Percentiles rank a stretch among this genome's conserved stretches.
Conservation (phyloP, 2,797 vertebrate species). For the Melanotaenia maccullochi region DNA sequence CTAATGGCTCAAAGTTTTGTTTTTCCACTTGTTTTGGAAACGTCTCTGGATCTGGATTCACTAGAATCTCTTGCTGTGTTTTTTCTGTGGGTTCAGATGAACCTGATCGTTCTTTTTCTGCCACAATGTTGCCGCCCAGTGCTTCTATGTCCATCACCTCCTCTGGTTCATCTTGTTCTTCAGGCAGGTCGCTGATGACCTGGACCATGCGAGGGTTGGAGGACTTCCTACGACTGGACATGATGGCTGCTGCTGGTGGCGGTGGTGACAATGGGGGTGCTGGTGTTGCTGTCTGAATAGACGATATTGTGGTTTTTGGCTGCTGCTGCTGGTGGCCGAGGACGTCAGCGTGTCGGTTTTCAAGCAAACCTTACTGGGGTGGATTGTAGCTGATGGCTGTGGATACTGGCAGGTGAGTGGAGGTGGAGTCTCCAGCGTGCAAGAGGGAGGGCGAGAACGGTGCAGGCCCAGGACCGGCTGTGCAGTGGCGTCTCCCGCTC, state of each 20-base stretch:
- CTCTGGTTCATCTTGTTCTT: slow-evolving; percentile 81
- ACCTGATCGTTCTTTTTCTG: slow-evolving; percentile 39
- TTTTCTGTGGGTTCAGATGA: slow-evolving; percentile 36
- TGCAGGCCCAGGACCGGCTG: slow-evolving; percentile 59
- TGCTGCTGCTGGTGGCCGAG: slow-evolving; percentile 45
- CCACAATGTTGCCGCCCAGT: slow-evolving; percentile 49
- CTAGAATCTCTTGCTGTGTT: slow-evolving; percentile 28
- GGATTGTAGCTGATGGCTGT: slow-evolving; percentile 50
- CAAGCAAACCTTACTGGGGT: slow-evolving; percentile 43
- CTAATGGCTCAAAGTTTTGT: slow-evolving; percentile 73
- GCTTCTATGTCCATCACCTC: slow-evolving; percentile 65
- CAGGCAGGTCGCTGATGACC: slow-evolving; percentile 77
- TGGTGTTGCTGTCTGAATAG: slow-evolving; percentile 66
- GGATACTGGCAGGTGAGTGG: slow-evolving; percentile 46
- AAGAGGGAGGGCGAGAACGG: slow-evolving; percentile 58
- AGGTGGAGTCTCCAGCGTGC: slow-evolving; percentile 65
- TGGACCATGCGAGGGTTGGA: slow-evolving; percentile 93
- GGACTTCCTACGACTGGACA: slow-evolving; percentile 95
- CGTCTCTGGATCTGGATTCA: slow-evolving; percentile 70
- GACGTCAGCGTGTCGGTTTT: slow-evolving; percentile 45
- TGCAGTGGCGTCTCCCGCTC: slow-evolving; percentile 79
- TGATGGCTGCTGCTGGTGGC: slow-evolving; percentile 69
- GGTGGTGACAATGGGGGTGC: slow-evolving; percentile 42
- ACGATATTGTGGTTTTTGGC: slow-evolving; percentile 52
- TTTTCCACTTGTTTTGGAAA: slow-evolving; percentile 66